phyloP scores from a whole-genome alignment of 2,888 invertebrate genomes.

The Polyploca ridens region DNA sequence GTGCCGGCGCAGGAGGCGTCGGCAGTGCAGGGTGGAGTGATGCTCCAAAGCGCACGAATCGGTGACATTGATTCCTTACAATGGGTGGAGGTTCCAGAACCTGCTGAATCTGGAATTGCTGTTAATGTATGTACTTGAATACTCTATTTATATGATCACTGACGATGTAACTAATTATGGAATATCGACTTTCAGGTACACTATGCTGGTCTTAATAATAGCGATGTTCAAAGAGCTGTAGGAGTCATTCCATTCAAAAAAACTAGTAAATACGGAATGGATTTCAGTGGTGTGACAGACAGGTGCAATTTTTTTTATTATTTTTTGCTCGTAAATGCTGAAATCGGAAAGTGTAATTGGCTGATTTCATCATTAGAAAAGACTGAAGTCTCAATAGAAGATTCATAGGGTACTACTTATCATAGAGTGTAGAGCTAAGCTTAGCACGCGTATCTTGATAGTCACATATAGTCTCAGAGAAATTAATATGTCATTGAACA shows the following conservation, averaged over 20 bases:
- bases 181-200: slow-evolving; percentile 42
- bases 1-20: slow-evolving; percentile 30
- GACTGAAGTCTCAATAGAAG: too few relatives aligned
- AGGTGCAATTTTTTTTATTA: slow-evolving; percentile 40
- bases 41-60: slow-evolving; percentile 30
- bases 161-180: background rate
- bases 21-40: slow-evolving; percentile 12
- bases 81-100: slow-evolving; percentile 39
- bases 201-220: slow-evolving; percentile 44
- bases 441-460: too few relatives aligned
- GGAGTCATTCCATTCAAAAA: slow-evolving; percentile 33
- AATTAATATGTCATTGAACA: too few relatives aligned
- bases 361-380: too few relatives aligned
- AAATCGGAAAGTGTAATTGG: too few relatives aligned
- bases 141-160: too few relatives aligned
- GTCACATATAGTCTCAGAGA: too few relatives aligned
- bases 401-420: too few relatives aligned
- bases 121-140: slow-evolving; percentile 14
- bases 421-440: too few relatives aligned
- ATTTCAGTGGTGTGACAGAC: slow-evolving; percentile 63
- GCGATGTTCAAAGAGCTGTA: slow-evolving; percentile 48
- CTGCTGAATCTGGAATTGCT: slow-evolving; percentile 21
- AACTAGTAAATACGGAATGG: slow-evolving; percentile 53
- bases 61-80: slow-evolving; percentile 40
- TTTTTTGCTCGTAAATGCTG: background rate